phyloP scores from a whole-genome alignment of 1,140 invertebrate species.

The Triops cancriformis region DNA sequence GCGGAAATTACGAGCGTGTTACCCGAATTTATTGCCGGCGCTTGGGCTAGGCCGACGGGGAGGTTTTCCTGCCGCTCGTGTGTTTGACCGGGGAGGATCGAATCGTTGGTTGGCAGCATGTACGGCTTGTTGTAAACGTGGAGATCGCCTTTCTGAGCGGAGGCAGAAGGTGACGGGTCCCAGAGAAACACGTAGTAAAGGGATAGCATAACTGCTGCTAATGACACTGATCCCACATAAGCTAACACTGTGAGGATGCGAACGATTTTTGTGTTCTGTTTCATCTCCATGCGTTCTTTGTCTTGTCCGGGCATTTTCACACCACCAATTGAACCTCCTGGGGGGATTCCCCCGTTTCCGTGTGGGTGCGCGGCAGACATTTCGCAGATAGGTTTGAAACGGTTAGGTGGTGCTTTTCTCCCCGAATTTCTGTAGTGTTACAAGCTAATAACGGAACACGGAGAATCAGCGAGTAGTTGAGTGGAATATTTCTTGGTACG shows the following conservation, averaged over 20 bases:
- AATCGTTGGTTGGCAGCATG: neutral
- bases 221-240: slow-evolving; percentile 88
- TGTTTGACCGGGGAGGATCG: neutral
- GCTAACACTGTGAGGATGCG: slow-evolving; percentile 90
- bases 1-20: neutral
- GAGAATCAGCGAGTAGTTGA: neutral
- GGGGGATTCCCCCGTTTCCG: neutral
- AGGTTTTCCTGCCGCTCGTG: neutral
- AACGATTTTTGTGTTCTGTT: slow-evolving; percentile 75
- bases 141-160: neutral
- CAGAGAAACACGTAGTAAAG: slow-evolving; percentile 94
- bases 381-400: neutral
- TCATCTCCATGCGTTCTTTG: slow-evolving; percentile 34
- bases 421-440: neutral
- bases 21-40: neutral
- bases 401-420: neutral
- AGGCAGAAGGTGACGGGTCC: slow-evolving; percentile 53
- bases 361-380: neutral
- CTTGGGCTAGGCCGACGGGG: neutral
- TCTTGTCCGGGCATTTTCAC: slow-evolving; percentile 12
- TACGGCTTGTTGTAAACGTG: neutral
- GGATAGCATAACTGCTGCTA: slow-evolving; percentile 88
- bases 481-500: neutral
- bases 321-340: neutral
- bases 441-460: neutral